Evolutionary conservation across 2,113 vertebrate species (phyloP), one percentile per base, ranked within the genome.

Genomic region (Megalops atlanticus): DNA sequence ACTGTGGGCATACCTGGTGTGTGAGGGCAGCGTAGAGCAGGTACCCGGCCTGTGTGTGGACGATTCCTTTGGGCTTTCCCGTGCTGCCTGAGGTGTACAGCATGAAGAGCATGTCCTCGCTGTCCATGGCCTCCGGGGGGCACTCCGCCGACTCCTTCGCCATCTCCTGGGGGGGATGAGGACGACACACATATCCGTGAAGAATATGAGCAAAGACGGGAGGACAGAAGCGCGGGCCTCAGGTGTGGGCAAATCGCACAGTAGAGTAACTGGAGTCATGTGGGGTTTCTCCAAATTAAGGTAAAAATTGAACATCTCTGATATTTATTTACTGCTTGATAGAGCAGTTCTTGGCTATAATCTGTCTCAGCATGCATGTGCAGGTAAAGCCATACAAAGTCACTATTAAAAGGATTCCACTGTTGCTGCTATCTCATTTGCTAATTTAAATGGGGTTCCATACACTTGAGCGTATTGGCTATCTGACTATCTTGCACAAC

Each of bases 1-100:
- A 5, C 58, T 0, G 70, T 73, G n/a, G n/a, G 10, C 36, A n/a
- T 93, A 97, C 97, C 97, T 96, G 95, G 87, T 97, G 97, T 0
- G 96, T 97, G 82, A 96, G 1, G 0, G 96, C 92, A 0, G 95
- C 74, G 0, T 96, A 98, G 0, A 98, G 94, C 87, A 98, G 92
- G 86, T 98, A 98, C 35, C 97, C 97, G 0, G 97, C 96, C 91
- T 97, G 97, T 0, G 94, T 96, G 87, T 98, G 97, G 41, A 98
- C 92, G 0, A 98, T 86, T 24, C 97, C 97, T 89, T 98, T 98
- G 79, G 97, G 96, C 68, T 92, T 92, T 11, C 97, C 97, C 0
- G 97, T 98, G 85, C 97, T 98, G 43, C 97, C 96, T 0, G 96
- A 98, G 0, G 97, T 98, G 18, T 98, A 97, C 21, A 98, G 91